phyloP scores from a whole-genome alignment of 1,140 invertebrate genomes.

The Goniozus legneri region DNA sequence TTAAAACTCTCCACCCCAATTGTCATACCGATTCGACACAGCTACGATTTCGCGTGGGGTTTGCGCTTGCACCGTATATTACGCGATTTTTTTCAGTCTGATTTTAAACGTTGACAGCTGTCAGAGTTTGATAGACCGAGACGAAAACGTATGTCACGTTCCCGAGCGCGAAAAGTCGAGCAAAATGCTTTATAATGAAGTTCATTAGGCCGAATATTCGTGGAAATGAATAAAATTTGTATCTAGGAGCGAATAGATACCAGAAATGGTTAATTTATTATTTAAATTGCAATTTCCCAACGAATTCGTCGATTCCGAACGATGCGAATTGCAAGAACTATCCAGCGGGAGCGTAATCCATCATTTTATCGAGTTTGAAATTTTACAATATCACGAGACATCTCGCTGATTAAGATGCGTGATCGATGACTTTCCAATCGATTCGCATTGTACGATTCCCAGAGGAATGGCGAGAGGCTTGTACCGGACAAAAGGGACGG shows the following conservation, averaged over 20 bases:
- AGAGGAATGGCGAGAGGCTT: too few relatives aligned
- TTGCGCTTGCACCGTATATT: conserved; percentile 29
- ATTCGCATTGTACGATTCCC: conserved; percentile 21
- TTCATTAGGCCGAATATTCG: background rate
- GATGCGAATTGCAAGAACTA: background rate
- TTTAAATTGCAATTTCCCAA: background rate
- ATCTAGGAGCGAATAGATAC: background rate
- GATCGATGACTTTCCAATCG: conserved; percentile 48
- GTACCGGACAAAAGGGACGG: too few relatives aligned
- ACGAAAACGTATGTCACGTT: conserved; percentile 22
- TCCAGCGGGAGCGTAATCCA: conserved; percentile 26
- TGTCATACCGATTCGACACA: conserved; percentile 42
- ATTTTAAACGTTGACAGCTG: conserved; percentile 51
- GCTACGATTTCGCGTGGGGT: conserved; percentile 20
- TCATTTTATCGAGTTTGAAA: conserved; percentile 37
- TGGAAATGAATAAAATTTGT: background rate
- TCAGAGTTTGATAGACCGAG: conserved; percentile 43
- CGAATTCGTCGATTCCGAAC: background rate
- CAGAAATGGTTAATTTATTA: conserved; percentile 25
- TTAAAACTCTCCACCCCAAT: conserved; percentile 44
- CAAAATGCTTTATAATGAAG: background rate
- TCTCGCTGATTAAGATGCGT: conserved; percentile 30
- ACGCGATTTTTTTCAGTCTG: conserved; percentile 38
- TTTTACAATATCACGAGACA: conserved; percentile 33
- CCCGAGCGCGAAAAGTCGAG: background rate